Conservation (phyloP, 2,888 invertebrate genomes). For the Aplocera efformata region DNA sequence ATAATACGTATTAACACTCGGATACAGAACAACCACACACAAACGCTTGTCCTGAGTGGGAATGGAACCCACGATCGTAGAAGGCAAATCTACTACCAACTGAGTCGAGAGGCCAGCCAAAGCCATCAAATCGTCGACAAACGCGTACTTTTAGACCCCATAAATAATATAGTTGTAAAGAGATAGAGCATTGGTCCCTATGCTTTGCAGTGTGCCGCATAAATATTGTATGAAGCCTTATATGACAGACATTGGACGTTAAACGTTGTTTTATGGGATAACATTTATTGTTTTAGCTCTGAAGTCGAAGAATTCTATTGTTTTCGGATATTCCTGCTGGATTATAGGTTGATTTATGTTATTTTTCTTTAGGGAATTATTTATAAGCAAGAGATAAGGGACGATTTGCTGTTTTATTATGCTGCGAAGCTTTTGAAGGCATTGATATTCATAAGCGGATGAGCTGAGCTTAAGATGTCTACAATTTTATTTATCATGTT, state of each 20-base stretch:
- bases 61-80: too few relatives aligned
- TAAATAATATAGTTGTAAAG: constrained; percentile 43
- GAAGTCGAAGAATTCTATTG: constrained; percentile 50
- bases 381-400: constrained; percentile 6
- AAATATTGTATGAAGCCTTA: constrained; percentile 73
- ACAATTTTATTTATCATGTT: too few relatives aligned
- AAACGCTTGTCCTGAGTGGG: too few relatives aligned
- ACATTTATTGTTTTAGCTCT: constrained; percentile 70
- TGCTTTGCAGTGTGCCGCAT: constrained; percentile 42
- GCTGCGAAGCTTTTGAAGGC: too few relatives aligned
- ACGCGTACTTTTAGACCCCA: constrained; percentile 27
- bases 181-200: constrained; percentile 29
- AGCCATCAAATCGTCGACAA: constrained; percentile 23
- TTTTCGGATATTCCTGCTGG: constrained; percentile 41
- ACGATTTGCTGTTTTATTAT: constrained; percentile 4
- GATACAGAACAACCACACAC: too few relatives aligned
- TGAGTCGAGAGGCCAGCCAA: too few relatives aligned
- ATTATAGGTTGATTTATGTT: constrained; percentile 31
- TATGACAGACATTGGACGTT: constrained; percentile 66
- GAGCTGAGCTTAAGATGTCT: too few relatives aligned
- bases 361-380: constrained; percentile 24
- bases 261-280: constrained; percentile 70
- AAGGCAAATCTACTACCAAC: too few relatives aligned
- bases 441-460: too few relatives aligned
- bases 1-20: too few relatives aligned